A percentile compares a stretch with the other conserved stretches of the same genome.
These are phyloP conservation scores for Dione juno DNA, from an alignment of 2,888 invertebrate genomes.

Conservation along the genomic window DNA sequence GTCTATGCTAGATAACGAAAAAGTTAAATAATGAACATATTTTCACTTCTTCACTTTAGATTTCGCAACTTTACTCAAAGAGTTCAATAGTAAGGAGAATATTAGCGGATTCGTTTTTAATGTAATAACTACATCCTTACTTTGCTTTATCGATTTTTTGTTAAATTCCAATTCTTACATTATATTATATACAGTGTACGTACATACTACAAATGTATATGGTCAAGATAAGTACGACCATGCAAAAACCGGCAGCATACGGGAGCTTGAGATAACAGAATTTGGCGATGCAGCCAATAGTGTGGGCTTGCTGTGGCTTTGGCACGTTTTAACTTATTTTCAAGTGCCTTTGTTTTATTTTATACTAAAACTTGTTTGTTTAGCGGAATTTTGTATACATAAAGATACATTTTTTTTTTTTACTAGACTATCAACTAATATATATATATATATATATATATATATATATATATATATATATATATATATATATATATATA, in stretches of 20 bases:
- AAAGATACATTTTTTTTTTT: no score
- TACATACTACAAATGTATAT: slow-evolving; percentile 34
- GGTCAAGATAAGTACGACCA: slow-evolving; percentile 49
- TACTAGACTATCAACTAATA: not conserved
- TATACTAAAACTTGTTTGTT: slow-evolving; percentile 10
- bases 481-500: no score
- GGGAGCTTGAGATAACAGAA: slow-evolving; percentile 39
- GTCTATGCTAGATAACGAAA: no score
- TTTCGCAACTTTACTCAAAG: no score
- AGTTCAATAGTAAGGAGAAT: no score
- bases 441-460: not conserved
- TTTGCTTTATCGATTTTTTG: no score
- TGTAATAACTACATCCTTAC: no score
- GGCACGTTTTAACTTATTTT: slow-evolving; percentile 23
- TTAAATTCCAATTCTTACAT: slow-evolving; percentile 68
- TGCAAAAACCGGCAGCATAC: slow-evolving; percentile 40
- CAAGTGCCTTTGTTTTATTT: slow-evolving; percentile 3
- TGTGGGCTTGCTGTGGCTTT: slow-evolving; percentile 4
- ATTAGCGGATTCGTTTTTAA: no score
- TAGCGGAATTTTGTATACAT: not conserved
- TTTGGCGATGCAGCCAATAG: slow-evolving; percentile 27
- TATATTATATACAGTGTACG: no score
- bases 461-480: no score
- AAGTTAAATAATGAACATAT: no score
- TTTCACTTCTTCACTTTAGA: no score